These are phyloP conservation scores for Rhyacichthys aspro DNA, from an alignment of 2,797 vertebrate species.

Conservation along the genomic window DNA sequence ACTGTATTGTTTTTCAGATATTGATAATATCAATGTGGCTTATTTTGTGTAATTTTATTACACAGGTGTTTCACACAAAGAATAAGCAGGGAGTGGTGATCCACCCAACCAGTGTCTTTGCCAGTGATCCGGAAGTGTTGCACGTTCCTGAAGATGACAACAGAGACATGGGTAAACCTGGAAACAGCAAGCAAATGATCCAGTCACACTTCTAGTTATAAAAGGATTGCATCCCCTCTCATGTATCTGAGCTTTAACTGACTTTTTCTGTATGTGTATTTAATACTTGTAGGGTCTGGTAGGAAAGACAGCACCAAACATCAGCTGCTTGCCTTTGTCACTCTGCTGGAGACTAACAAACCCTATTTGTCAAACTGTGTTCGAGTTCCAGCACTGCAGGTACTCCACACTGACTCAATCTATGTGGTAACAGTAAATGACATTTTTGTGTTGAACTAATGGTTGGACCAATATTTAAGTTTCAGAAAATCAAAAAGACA, in stretches of 20 bases:
- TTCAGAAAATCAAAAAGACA: background rate
- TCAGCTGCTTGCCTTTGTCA: slow-evolving; percentile 91
- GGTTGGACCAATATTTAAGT: background rate
- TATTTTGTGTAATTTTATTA: slow-evolving; percentile 1
- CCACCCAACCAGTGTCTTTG: slow-evolving; percentile 90
- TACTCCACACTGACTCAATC: slow-evolving; percentile 42
- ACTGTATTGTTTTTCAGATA: background rate
- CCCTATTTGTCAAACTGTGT: slow-evolving; percentile 91
- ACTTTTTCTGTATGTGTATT: slow-evolving; percentile 3
- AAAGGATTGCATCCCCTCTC: background rate
- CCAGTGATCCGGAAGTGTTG: slow-evolving; percentile 84
- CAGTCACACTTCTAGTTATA: background rate
- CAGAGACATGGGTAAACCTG: slow-evolving; percentile 65
- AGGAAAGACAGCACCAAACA: slow-evolving; percentile 80
- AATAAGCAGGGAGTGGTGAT: slow-evolving; percentile 90
- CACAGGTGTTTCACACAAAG: slow-evolving; percentile 91
- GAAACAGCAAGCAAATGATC: background rate
- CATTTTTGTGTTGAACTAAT: background rate
- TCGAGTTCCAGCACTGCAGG: slow-evolving; percentile 87
- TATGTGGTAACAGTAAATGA: background rate
- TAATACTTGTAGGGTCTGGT: slow-evolving; percentile 66
- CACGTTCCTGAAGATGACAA: slow-evolving; percentile 69
- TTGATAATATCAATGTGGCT: background rate
- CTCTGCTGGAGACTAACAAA: slow-evolving; percentile 92
- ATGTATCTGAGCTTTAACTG: slow-evolving; percentile 1